phyloP scores from a whole-genome alignment of 2,888 invertebrate species.

The Pandemis cinnamomeana region DNA sequence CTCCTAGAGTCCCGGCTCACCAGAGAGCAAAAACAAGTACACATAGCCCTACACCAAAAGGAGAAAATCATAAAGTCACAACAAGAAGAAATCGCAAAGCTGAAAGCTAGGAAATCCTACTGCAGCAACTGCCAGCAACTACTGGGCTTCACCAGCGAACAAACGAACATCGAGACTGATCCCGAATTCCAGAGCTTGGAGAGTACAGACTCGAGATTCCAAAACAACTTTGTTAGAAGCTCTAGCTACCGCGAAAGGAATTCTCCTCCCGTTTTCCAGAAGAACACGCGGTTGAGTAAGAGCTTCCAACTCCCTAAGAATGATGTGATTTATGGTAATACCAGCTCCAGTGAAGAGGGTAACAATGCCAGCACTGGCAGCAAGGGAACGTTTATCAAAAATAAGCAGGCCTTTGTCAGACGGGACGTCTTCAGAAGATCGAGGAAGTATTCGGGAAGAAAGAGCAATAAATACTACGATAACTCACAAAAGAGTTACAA shows the following conservation, averaged over 20 bases:
- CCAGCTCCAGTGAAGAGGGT: conserved; percentile 82
- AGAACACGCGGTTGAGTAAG: conserved; percentile 81
- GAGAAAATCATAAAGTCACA: conserved; percentile 89
- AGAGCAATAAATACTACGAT: conserved; percentile 72
- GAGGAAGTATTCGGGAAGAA: conserved; percentile 79
- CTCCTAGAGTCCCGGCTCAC: conserved; percentile 89
- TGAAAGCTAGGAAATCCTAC: conserved; percentile 82
- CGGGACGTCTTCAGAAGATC: conserved; percentile 81
- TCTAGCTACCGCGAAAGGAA: conserved; percentile 81
- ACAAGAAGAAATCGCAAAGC: conserved; percentile 87
- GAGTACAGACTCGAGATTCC: conserved; percentile 80
- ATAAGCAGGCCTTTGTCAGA: conserved; percentile 82
- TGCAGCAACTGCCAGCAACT: conserved; percentile 81
- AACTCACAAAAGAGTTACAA: conserved; percentile 68
- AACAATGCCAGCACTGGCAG: conserved; percentile 69
- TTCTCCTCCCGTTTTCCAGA: conserved; percentile 80
- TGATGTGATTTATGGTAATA: conserved; percentile 76
- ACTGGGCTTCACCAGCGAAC: conserved; percentile 81
- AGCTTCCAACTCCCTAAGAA: conserved; percentile 81
- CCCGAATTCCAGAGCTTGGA: conserved; percentile 82
- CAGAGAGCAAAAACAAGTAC: conserved; percentile 89
- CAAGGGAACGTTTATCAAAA: conserved; percentile 85
- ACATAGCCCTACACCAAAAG: conserved; percentile 87
- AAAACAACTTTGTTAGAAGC: conserved; percentile 78
- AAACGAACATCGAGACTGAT: conserved; percentile 82